Conservation (phyloP, 2,797 vertebrate genomes). For the Eutrigla gurnardus region DNA sequence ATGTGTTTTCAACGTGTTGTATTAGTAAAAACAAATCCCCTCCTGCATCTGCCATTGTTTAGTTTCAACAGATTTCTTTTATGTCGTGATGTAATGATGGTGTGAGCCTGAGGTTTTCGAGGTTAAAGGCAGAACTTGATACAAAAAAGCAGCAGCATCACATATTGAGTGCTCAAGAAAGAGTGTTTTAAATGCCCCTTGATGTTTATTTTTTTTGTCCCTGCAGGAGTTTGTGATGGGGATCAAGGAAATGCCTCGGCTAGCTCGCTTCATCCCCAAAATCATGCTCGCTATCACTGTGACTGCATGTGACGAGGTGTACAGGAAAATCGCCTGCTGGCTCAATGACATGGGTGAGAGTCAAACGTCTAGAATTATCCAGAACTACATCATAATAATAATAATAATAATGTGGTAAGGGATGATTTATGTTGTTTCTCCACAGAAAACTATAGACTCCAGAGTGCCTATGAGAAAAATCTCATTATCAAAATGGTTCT, state of each 20-base stretch:
- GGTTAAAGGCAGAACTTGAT: background rate
- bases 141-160: background rate
- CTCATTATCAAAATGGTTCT: slow-evolving; percentile 99
- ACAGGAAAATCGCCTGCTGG: slow-evolving; percentile 97
- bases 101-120: background rate
- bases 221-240: slow-evolving; percentile 94
- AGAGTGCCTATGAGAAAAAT: slow-evolving; percentile 99
- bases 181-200: background rate
- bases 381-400: background rate
- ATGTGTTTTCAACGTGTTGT: background rate
- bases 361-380: background rate
- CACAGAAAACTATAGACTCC: slow-evolving; percentile 97
- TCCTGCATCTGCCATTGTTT: background rate
- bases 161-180: no score
- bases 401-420: background rate
- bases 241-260: slow-evolving; percentile 92
- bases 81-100: background rate
- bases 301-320: slow-evolving; percentile 94
- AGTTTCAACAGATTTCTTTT: background rate
- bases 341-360: slow-evolving; percentile 96
- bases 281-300: slow-evolving; percentile 95
- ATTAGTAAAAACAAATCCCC: background rate
- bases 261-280: slow-evolving; percentile 94
- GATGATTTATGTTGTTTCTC: slow-evolving; percentile 36
- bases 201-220: slow-evolving; percentile 36